phyloP scores from a whole-genome alignment of 2,113 vertebrate species.

The Megaleporinus macrocephalus region DNA sequence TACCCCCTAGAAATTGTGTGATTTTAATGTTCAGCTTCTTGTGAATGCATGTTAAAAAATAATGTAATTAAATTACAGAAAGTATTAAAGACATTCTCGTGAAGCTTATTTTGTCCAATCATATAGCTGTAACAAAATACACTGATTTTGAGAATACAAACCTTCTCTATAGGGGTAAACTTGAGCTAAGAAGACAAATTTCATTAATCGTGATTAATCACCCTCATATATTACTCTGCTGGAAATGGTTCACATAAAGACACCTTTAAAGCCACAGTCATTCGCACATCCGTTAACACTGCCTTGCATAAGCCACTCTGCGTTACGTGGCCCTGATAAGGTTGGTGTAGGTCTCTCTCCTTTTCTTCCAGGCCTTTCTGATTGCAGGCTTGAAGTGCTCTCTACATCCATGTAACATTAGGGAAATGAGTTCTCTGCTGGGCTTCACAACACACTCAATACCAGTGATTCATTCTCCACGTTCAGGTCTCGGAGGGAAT shows the following conservation, averaged over 20 bases:
- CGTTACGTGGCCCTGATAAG: constrained; percentile 11
- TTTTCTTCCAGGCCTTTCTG: constrained; percentile 48
- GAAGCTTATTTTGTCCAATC: too few species aligned
- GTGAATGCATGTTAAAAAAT: too few species aligned
- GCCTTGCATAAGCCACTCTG: constrained; percentile 21
- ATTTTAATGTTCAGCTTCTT: too few species aligned
- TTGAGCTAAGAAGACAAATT: too few species aligned
- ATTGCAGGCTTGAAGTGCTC: constrained; percentile 51
- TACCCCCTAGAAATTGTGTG: too few species aligned
- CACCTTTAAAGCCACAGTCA: background rate
- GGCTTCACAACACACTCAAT: constrained; percentile 38
- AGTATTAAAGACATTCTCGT: too few species aligned
- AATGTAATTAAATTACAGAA: too few species aligned
- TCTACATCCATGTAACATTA: constrained; percentile 32
- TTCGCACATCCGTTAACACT: background rate
- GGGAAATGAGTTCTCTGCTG: constrained; percentile 47
- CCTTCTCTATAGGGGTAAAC: too few species aligned
- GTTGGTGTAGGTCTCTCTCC: constrained; percentile 19
- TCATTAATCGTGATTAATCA: too few species aligned
- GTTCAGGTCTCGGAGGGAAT: constrained; percentile 31
- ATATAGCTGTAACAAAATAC: too few species aligned
- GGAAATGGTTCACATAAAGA: constrained; percentile 19
- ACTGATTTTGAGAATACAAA: too few species aligned
- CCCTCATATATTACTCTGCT: background rate
- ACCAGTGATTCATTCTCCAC: constrained; percentile 52